A percentile compares a stretch with the other conserved stretches of the same genome.
These are phyloP conservation scores for Formica exsecta DNA, from an alignment of 1,140 invertebrate species.

Conservation along the genomic window DNA sequence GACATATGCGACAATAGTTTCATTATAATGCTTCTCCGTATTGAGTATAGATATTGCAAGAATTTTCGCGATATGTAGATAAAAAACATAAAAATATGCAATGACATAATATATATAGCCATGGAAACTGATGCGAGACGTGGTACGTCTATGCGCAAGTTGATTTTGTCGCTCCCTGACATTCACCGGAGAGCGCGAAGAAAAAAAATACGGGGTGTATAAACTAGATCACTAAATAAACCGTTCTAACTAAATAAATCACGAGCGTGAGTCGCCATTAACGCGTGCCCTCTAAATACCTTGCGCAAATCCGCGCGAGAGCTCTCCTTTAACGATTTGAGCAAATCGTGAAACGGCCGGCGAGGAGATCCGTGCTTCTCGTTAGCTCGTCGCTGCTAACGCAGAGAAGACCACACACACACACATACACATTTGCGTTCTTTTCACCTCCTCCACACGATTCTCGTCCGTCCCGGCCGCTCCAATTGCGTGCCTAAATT, in stretches of 20 bases:
- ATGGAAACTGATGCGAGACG: too few relatives aligned
- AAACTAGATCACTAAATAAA: constrained; percentile 49
- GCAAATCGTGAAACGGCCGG: constrained; percentile 59
- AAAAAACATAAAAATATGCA: too few relatives aligned
- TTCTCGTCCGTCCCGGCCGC: neutral
- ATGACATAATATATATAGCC: too few relatives aligned
- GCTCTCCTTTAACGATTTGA: constrained; percentile 70
- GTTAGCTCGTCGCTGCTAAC: constrained; percentile 77
- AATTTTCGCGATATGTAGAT: too few relatives aligned
- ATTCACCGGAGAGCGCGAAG: neutral
- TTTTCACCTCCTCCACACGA: neutral
- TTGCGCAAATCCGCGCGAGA: constrained; percentile 66
- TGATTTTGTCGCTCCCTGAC: neutral
- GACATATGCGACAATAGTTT: too few relatives aligned
- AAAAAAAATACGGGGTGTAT: neutral
- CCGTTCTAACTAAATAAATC: neutral
- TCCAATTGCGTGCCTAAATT: constrained; percentile 3
- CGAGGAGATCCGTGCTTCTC: constrained; percentile 75
- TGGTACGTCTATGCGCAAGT: neutral
- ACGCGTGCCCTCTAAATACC: constrained; percentile 70
- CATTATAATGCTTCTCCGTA: too few relatives aligned
- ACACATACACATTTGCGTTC: neutral
- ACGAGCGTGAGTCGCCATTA: constrained; percentile 62
- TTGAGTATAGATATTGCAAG: too few relatives aligned
- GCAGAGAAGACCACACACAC: neutral